Evolutionary conservation across 2,113 vertebrate species (phyloP), one percentile per base, ranked within the genome.

Genomic region (Artemisiospiza belli): DNA sequence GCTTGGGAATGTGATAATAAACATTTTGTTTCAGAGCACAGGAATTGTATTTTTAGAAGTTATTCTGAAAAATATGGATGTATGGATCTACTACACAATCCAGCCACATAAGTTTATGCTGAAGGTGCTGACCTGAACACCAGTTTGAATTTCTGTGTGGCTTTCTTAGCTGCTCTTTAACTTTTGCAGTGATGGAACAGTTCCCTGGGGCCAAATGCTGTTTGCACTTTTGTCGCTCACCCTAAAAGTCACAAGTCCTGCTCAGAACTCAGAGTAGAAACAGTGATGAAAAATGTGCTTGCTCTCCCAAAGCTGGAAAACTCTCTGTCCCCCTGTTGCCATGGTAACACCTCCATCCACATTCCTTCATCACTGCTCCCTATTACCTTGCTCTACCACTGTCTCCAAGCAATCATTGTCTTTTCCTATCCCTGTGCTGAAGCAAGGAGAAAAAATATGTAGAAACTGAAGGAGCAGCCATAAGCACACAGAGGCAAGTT

Each of bases 271-370:
- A 4, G 63, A 27, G 54, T 3, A 47, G 74, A 80, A 79, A 39
- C 61, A 24, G 41, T n/a, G 67, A 61, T 86, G 92, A 82, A 76
- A 88, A 93, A 84, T 59, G 41, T 3, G 2, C 66, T 82, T 79
- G 47, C 49, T 87, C 61, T 85, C 66, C 70, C 78, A 85, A 75
- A 92, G 62, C 86, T 72, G 74, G 89, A 72, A 89, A 85, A 87
- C 43, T 87, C 87, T 85, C 51, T 69, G 70, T 92, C 83, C 84
- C 76, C 11, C 41, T 2, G 94, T 98, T 96, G 93, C 83, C 92
- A 95, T 96, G 92, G 96, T 37, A 97, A 97, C 96, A 27, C 25
- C 82, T 92, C 80, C 43, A 72, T 72, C 91, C 58, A 75, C 83
- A 52, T 72, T 43, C 87, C 89, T 90, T 74, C 67, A 93, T 94